Base-by-base conservation (phyloP, 2,113 vertebrate genomes). In the Athene noctua region DNA sequence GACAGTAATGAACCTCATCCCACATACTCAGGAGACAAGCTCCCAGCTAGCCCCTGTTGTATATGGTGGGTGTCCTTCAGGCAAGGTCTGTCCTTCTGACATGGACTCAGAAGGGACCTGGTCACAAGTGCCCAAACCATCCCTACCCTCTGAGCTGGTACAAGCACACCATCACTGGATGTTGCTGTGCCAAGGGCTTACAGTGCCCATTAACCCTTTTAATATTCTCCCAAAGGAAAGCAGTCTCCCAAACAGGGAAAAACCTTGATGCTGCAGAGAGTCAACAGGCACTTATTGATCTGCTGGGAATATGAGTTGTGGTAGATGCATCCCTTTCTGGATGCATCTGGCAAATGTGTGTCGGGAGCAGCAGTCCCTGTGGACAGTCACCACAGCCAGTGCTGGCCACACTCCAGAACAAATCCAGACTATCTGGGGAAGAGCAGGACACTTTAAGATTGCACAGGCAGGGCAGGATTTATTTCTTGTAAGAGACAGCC, bases 21-120 rank as follows among this genome's bases (percentile, higher is more conserved):
- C 63, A 18, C 18, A 15, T 13, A 4, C 18, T 36, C 20, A 19
- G 73, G 22, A n/a, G 29, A 73, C 0, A 0, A 23, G 15, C 4
- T 80, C 21, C 25, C 42, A 72, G 23, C 23, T 34, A 54, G 38
- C 2, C 6, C 10, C 68, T 66, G n/a, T 15, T 36, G 19, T 65
- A 46, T 16, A 3, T 30, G 59, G 38, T 11, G 34, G 4, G 25
- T 34, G 18, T 79, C 55, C 78, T 72, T 78, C 47, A 62, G 21
- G 11, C 11, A 61, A 61, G 38, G 25, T 52, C 49, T 62, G 47
- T 55, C 29, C 47, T 75, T 82, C 36, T 80, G 38, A 55, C 51
- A 61, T 30, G 23, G 7, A 47, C 22, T 62, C 44, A 18, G 26
- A 52, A 9, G 15, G 6, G 23, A 87, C 20, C n/a, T 65, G 13